phyloP scores from a whole-genome alignment of 2,888 invertebrate species.

The Agrypnus murinus region DNA sequence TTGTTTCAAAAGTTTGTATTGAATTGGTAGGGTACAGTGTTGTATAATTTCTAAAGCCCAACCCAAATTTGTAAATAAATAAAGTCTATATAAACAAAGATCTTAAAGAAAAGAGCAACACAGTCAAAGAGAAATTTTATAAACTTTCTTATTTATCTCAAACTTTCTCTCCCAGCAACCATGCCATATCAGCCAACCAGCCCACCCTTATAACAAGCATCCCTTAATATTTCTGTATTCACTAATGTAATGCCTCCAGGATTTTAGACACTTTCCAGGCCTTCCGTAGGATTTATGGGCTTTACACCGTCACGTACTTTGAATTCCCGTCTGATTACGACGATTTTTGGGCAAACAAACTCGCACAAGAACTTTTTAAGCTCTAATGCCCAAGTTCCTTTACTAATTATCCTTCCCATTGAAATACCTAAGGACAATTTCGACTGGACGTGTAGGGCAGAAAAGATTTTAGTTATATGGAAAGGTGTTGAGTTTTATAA shows the following conservation, averaged over 20 bases:
- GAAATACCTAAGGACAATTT: slow-evolving; percentile 1
- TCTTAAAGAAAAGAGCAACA: too few species aligned
- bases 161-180: neutral
- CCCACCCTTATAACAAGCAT: neutral
- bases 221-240: slow-evolving; percentile 41
- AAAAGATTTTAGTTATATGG: neutral
- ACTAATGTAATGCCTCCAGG: slow-evolving; percentile 37
- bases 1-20: too few species aligned
- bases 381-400: slow-evolving; percentile 6
- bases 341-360: slow-evolving; percentile 29
- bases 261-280: slow-evolving; percentile 42
- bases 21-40: too few species aligned
- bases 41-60: too few species aligned
- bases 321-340: slow-evolving; percentile 36
- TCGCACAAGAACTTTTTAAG: slow-evolving; percentile 22
- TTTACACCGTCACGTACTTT: slow-evolving; percentile 34
- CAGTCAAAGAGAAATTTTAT: neutral
- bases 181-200: neutral
- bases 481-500: neutral
- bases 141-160: slow-evolving; percentile 6
- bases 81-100: too few species aligned
- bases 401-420: slow-evolving; percentile 25
- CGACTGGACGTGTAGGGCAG: neutral
- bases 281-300: slow-evolving; percentile 43
- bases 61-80: too few species aligned